Conservation (phyloP, 1,140 invertebrate species). For the Campoletis sonorensis region DNA sequence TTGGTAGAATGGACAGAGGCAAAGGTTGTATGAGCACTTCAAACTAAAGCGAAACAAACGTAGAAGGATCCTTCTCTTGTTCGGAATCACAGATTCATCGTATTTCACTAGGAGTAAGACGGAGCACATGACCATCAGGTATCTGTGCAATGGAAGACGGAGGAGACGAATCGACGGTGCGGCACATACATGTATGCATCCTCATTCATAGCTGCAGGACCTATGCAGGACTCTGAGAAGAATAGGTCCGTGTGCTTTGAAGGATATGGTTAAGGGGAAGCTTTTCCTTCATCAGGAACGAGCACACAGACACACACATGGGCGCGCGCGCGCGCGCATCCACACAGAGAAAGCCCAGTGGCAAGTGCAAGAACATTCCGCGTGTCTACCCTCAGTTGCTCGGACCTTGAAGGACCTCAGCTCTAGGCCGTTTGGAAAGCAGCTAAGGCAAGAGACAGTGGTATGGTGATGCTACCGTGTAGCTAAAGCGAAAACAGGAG, state of each 20-base stretch:
- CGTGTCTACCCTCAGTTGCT: slow-evolving; percentile 57
- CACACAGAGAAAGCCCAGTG: slow-evolving; percentile 56
- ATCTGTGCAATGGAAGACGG: slow-evolving; percentile 43
- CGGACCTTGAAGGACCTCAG: slow-evolving; percentile 69
- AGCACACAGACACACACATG: slow-evolving; percentile 23
- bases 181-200: slow-evolving; percentile 39
- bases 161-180: slow-evolving; percentile 36
- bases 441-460: slow-evolving; percentile 51
- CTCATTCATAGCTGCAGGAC: neutral
- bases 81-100: neutral
- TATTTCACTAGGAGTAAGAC: slow-evolving; percentile 21
- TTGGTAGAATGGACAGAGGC: neutral
- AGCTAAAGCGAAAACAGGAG: slow-evolving; percentile 49
- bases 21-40: slow-evolving; percentile 51
- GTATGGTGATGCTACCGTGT: slow-evolving; percentile 57
- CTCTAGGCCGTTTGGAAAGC: slow-evolving; percentile 52
- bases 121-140: neutral
- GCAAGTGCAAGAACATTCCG: slow-evolving; percentile 70
- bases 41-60: slow-evolving; percentile 47
- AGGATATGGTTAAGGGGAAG: slow-evolving; percentile 4
- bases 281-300: slow-evolving; percentile 40
- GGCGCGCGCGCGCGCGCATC: slow-evolving; percentile 40
- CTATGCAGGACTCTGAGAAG: slow-evolving; percentile 7
- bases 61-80: neutral
- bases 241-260: slow-evolving; percentile 12